Conservation (phyloP, 2,888 invertebrate genomes). For the Diabrotica balteata region DNA sequence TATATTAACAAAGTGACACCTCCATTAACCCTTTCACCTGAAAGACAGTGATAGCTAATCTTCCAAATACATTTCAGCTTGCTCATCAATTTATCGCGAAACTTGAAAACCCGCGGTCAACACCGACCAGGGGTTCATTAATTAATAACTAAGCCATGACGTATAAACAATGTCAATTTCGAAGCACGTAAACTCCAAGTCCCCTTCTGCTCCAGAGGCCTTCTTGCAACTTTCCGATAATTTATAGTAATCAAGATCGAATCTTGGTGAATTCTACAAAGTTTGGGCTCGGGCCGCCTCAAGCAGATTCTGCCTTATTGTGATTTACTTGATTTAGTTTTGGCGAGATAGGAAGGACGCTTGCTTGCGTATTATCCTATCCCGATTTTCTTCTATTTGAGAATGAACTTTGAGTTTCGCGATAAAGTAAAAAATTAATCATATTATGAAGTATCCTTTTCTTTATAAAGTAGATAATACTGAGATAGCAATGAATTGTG, state of each 20-base stretch:
- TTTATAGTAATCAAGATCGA: conserved; percentile 29
- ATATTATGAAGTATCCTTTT: conserved; percentile 11
- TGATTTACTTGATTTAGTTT: conserved; percentile 27
- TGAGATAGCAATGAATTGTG: conserved; percentile 1
- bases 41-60: conserved; percentile 1
- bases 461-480: conserved; percentile 1
- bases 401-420: conserved; percentile 2
- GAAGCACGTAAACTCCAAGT: conserved; percentile 21
- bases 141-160: conserved; percentile 22
- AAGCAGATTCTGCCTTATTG: conserved; percentile 21
- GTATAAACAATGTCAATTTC: conserved; percentile 26
- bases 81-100: conserved; percentile 1
- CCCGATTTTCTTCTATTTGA: conserved; percentile 5
- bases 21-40: neutral
- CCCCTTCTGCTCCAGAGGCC: conserved; percentile 11
- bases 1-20: neutral
- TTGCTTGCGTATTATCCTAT: conserved; percentile 5
- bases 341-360: conserved; percentile 18
- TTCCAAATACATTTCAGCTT: neutral
- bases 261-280: conserved; percentile 21
- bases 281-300: conserved; percentile 13
- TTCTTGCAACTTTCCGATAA: conserved; percentile 27
- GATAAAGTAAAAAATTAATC: conserved; percentile 22
- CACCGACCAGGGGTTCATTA: conserved; percentile 4
- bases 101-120: conserved; percentile 3